Percentiles rank a stretch among this genome's conserved stretches.
phyloP scores from a whole-genome alignment of 2,888 invertebrate genomes.

The Megastigmus dorsalis region DNA sequence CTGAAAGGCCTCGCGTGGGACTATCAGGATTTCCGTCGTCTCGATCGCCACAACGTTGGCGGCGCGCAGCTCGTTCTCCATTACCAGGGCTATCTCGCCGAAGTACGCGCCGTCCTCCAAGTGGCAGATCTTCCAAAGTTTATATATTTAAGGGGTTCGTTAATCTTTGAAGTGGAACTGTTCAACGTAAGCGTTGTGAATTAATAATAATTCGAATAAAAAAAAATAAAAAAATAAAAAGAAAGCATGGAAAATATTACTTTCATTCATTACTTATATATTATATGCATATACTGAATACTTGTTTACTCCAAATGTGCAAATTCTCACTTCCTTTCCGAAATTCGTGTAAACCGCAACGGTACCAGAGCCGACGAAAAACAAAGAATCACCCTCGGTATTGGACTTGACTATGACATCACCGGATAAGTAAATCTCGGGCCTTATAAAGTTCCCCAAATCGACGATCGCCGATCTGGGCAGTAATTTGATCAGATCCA shows the following conservation, averaged over 20 bases:
- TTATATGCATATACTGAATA: not conserved
- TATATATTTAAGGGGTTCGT: no score
- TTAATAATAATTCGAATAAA: not conserved
- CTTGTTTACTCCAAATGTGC: not conserved
- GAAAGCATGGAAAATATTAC: no score
- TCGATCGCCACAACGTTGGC: slow-evolving; percentile 74
- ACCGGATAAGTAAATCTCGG: slow-evolving; percentile 71
- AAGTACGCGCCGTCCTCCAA: slow-evolving; percentile 75
- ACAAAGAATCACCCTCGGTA: slow-evolving; percentile 69
- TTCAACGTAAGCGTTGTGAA: not conserved
- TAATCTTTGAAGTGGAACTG: no score
- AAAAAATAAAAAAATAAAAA: not conserved
- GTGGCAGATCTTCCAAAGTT: slow-evolving; percentile 73
- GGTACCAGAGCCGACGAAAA: slow-evolving; percentile 73
- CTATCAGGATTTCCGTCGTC: slow-evolving; percentile 72
- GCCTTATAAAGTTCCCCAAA: slow-evolving; percentile 65
- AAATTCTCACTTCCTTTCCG: slow-evolving; percentile 74
- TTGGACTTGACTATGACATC: slow-evolving; percentile 73
- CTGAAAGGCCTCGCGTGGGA: slow-evolving; percentile 71
- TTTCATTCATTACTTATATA: not conserved
- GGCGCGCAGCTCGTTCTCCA: slow-evolving; percentile 70
- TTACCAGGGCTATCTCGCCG: slow-evolving; percentile 74
- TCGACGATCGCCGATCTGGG: slow-evolving; percentile 66
- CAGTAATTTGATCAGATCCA: slow-evolving; percentile 71
- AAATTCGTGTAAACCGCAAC: slow-evolving; percentile 73